Evolutionary conservation across 2,888 invertebrate species (phyloP), one percentile per base, ranked within the genome.

Genomic region (Arge pagana): DNA sequence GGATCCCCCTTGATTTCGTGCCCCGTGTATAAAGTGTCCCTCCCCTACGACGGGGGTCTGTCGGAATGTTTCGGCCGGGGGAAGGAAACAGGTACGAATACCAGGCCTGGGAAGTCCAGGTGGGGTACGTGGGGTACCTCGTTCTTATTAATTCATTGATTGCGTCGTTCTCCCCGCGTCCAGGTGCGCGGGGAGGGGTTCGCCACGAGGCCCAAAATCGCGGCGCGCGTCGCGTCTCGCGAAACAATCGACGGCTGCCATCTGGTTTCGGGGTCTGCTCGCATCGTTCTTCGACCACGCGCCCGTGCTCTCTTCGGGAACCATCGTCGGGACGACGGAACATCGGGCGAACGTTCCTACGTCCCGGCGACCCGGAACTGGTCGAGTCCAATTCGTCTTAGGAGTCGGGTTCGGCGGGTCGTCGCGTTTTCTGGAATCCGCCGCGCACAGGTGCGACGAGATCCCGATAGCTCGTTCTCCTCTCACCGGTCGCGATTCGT

Each of bases 1-100:
- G 51, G 18, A 15, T 23, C 15, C 33, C 45, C 16, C 19, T 23
- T 45, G 57, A 58, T 57, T 59, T 56, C 40, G 55, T 49, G 21
- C 11, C 40, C 40, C 36, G 19, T 18, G 24, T 15, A 26, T 15
- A 16, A 19, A 13, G 42, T 18, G 42, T 30, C 11, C 40, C 24
- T 30, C 28, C 5, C 4, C 15, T n/a, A n/a, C n/a, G 8, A 6
- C 16, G 5, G 11, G 10, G 13, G 4, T 45, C 21, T 23, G 18
- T 45, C 45, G 45, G 45, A 45, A 45, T 45, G n/a, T n/a, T n/a
- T 45, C 45, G 31, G n/a, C n/a, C n/a, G n/a, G n/a, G n/a, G n/a
- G 16, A 45, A 23, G 33, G 33, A 35, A 35, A 33, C 8, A 19
- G n/a, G n/a, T n/a, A n/a, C n/a, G n/a, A n/a, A n/a, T n/a, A n/a